A percentile compares a stretch with the other conserved stretches of the same genome.
These are phyloP conservation scores for Megalops cyprinoides DNA, from an alignment of 2,797 vertebrate genomes.

Conservation along the genomic window DNA sequence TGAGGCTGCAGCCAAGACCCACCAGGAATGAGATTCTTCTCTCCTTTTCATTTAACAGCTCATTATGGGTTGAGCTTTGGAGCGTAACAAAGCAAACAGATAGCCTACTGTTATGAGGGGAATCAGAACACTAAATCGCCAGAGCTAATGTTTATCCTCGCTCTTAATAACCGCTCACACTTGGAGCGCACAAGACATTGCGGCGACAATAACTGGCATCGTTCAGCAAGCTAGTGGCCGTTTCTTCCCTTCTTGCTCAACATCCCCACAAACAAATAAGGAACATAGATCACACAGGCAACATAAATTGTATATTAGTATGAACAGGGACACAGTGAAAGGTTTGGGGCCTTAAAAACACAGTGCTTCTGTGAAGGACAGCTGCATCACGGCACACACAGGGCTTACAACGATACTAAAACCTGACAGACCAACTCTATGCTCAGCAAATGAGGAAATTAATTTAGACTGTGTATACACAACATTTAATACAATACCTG, in stretches of 20 bases:
- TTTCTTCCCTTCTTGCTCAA: neutral
- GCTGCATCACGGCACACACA: too few relatives aligned
- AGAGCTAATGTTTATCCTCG: slow-evolving; percentile 1
- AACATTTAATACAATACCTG: too few relatives aligned
- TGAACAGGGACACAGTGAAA: too few relatives aligned
- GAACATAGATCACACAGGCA: too few relatives aligned
- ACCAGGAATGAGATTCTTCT: neutral
- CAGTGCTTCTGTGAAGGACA: too few relatives aligned
- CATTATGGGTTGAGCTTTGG: neutral
- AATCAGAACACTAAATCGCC: slow-evolving; percentile 8
- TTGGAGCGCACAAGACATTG: neutral
- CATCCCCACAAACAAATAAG: too few relatives aligned
- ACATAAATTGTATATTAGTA: too few relatives aligned
- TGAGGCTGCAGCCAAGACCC: neutral
- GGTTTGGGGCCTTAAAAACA: too few relatives aligned
- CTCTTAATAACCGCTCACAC: slow-evolving; percentile 9
- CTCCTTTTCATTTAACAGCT: neutral
- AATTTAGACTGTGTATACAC: neutral
- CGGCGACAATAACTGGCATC: neutral
- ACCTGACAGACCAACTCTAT: neutral
- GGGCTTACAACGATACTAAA: neutral
- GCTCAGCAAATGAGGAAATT: neutral
- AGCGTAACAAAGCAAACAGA: slow-evolving; percentile 6
- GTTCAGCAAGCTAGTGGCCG: neutral
- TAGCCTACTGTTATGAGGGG: neutral